Evolutionary conservation across 2,797 vertebrate species (phyloP), one percentile per base, ranked within the genome.

Genomic region (Phrynocephalus forsythii): DNA sequence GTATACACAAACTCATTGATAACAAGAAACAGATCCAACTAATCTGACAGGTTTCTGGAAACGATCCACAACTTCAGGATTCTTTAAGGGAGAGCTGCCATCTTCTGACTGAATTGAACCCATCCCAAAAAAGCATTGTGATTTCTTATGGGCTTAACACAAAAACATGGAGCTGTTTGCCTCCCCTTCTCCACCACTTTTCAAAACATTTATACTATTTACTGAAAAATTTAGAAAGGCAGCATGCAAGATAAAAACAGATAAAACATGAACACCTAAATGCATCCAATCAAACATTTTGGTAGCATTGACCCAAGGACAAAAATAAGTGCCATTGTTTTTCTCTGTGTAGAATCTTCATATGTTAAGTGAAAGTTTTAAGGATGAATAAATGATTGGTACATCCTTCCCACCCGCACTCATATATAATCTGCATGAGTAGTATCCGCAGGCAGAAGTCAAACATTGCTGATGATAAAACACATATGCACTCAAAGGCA

Each of bases 11-110:
- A 75, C 91, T 89, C 95, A 71, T 95, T 86, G 88, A 95, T 95
- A 97, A 96, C 91, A 96, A 94, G 90, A 96, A 93, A 86, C 78
- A 90, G 4, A 94, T 90, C 86, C 94, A 95, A 86, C 84, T 95
- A 94, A 86, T 94, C 87, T 92, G 85, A 89, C 91, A 84, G 83
- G 22, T 92, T 95, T 94, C 92, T 95, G 93, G 87, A 95, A 94
- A 89, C 66, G 82, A 91, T 93, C 84, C 83, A 82, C 80, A 81
- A n/a, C 28, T 30, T 90, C 86, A 73, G 79, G 92, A 89, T 60
- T 88, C 92, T 83, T 63, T 87, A 95, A 96, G 91, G 63, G 79
- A 95, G 66, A 95, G 76, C 83, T 93, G 87, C 87, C 91, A 93
- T 92, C 93, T 93, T 92, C 93, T 91, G 88, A 91, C 86, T 94